phyloP scores from a whole-genome alignment of 2,888 invertebrate genomes.

The Capitulum mitella region DNA sequence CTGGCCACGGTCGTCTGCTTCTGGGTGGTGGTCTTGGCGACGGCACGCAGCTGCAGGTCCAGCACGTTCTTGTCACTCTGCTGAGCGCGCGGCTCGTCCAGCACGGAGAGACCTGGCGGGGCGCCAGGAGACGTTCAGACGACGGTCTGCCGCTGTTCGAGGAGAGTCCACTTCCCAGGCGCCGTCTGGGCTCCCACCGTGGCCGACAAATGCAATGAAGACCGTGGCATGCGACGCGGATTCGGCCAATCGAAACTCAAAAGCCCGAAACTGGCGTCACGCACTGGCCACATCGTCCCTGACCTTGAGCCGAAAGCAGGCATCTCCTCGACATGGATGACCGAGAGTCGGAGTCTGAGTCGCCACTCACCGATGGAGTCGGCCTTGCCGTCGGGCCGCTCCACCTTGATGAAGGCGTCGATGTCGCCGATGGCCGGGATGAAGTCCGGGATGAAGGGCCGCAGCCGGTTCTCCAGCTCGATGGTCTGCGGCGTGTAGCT shows the following conservation, averaged over 20 bases:
- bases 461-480: conserved; percentile 78
- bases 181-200: too few species aligned
- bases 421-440: conserved; percentile 98
- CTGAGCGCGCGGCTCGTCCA: conserved; percentile 90
- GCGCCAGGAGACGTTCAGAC: too few species aligned
- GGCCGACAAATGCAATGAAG: too few species aligned
- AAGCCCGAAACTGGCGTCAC: too few species aligned
- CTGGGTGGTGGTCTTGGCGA: conserved; percentile 42
- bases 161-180: too few species aligned
- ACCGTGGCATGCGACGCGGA: too few species aligned
- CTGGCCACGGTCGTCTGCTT: conserved; percentile 59
- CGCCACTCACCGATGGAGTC: conserved; percentile 56
- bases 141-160: too few species aligned
- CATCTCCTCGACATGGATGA: too few species aligned
- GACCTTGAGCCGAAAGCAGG: too few species aligned
- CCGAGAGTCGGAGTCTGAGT: too few species aligned
- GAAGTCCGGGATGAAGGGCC: conserved; percentile 93
- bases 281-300: too few species aligned
- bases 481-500: conserved; percentile 90
- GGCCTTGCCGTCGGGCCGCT: background rate
- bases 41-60: conserved; percentile 74
- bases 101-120: conserved; percentile 64
- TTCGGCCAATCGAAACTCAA: too few species aligned
- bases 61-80: conserved; percentile 94
- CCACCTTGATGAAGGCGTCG: conserved; percentile 92